These are phyloP conservation scores for Heliothis virescens DNA, from an alignment of 1,140 invertebrate species.

Conservation along the genomic window DNA sequence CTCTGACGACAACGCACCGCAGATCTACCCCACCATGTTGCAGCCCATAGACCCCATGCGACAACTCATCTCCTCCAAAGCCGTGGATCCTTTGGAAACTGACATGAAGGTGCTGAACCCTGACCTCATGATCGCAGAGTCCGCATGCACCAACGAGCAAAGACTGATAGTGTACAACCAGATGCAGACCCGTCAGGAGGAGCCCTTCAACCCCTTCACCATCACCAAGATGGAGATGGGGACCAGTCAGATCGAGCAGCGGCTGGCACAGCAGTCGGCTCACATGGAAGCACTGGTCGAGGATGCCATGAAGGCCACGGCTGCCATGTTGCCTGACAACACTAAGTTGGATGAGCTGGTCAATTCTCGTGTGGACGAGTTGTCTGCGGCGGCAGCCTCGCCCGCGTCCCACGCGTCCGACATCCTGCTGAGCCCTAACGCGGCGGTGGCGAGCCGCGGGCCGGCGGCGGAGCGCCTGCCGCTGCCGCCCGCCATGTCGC, in stretches of 20 bases:
- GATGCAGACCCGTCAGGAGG: conserved; percentile 63
- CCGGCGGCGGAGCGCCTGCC: conserved; percentile 67
- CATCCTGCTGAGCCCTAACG: conserved; percentile 80
- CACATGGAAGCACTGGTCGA: conserved; percentile 83
- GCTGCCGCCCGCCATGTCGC: conserved; percentile 82
- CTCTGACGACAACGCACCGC: conserved; percentile 70
- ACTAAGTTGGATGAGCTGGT: conserved; percentile 89
- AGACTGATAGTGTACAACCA: conserved; percentile 72
- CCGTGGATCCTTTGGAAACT: conserved; percentile 63
- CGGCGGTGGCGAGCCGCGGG: conserved; percentile 70
- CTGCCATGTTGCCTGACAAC: conserved; percentile 83
- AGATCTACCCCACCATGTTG: conserved; percentile 72
- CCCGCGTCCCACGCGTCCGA: conserved; percentile 86
- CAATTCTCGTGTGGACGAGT: conserved; percentile 88
- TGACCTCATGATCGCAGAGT: conserved; percentile 71
- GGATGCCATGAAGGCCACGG: conserved; percentile 83
- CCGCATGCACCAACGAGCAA: conserved; percentile 66
- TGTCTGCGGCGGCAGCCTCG: conserved; percentile 80
- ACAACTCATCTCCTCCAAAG: conserved; percentile 71
- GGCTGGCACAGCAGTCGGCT: conserved; percentile 83
- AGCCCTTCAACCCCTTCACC: conserved; percentile 73
- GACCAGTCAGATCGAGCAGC: conserved; percentile 78
- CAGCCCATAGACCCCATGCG: conserved; percentile 71
- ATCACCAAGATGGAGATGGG: conserved; percentile 79
- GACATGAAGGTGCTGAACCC: conserved; percentile 75